Percentiles rank a stretch among this genome's conserved stretches.
Conservation (phyloP, 2,888 invertebrate species). For the Hyles lineata region DNA sequence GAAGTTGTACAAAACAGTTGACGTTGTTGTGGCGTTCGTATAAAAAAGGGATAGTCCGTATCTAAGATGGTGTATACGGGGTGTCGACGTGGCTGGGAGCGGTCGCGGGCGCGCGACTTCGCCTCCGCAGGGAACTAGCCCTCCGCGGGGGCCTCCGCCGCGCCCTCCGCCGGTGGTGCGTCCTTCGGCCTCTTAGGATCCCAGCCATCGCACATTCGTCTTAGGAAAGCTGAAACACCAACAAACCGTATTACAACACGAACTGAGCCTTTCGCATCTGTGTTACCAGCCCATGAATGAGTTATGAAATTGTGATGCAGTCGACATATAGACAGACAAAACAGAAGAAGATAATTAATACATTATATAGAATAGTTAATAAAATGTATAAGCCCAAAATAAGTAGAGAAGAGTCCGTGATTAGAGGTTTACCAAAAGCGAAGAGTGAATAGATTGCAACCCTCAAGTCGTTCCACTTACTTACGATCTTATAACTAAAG, state of each 20-base stretch:
- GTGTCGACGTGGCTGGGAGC: constrained; percentile 51
- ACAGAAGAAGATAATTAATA: constrained; percentile 19
- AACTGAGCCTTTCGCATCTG: constrained; percentile 26
- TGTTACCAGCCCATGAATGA: constrained; percentile 25
- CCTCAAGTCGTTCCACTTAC: constrained; percentile 52
- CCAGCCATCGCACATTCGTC: constrained; percentile 91
- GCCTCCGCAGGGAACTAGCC: constrained; percentile 51
- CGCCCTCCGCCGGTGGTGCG: constrained; percentile 46
- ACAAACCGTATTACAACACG: constrained; percentile 33
- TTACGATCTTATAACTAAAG: constrained; percentile 86
- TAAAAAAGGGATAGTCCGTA: constrained; percentile 79
- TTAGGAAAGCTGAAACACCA: constrained; percentile 90
- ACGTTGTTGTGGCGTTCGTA: constrained; percentile 69
- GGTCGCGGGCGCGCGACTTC: constrained; percentile 44
- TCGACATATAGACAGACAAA: not conserved
- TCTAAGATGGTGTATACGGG: constrained; percentile 72
- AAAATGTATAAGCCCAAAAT: constrained; percentile 31
- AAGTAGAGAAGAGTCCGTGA: not conserved
- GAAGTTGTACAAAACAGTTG: constrained; percentile 74
- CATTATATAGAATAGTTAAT: constrained; percentile 14
- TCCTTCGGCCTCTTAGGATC: constrained; percentile 53
- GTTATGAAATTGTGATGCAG: constrained; percentile 25
- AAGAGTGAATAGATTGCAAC: constrained; percentile 13
- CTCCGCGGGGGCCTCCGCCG: constrained; percentile 68
- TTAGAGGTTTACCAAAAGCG: constrained; percentile 30